These are phyloP conservation scores for Hydriomena furcata DNA, from an alignment of 2,888 invertebrate species.

Conservation along the genomic window DNA sequence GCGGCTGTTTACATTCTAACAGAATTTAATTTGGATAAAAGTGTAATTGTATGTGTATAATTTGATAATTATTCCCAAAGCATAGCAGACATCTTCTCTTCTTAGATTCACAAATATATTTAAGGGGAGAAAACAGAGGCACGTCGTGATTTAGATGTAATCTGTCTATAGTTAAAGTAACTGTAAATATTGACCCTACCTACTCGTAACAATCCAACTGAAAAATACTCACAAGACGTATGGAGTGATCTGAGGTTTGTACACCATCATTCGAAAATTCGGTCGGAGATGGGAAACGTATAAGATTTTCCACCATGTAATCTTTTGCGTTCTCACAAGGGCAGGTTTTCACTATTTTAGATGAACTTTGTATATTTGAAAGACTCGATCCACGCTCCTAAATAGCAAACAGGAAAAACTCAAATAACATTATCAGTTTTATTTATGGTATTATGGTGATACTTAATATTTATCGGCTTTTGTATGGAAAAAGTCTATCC, in stretches of 20 bases:
- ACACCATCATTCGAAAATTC: slow-evolving; percentile 4
- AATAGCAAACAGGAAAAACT: background rate
- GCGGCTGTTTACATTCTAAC: background rate
- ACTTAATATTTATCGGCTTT: too few species aligned
- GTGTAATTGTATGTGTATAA: too few species aligned
- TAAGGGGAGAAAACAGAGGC: too few species aligned
- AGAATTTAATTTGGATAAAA: background rate
- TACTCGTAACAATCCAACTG: background rate
- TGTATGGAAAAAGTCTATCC: too few species aligned
- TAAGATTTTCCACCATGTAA: slow-evolving; percentile 6
- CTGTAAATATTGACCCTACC: too few species aligned
- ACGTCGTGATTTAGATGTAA: too few species aligned
- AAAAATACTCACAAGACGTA: slow-evolving; percentile 53
- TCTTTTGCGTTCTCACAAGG: slow-evolving; percentile 10
- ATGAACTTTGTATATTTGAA: slow-evolving; percentile 14
- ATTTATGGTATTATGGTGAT: too few species aligned
- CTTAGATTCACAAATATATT: too few species aligned
- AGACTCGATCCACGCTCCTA: background rate
- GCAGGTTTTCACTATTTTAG: slow-evolving; percentile 7
- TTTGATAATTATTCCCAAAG: too few species aligned
- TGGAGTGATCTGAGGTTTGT: slow-evolving; percentile 63
- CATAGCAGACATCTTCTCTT: too few species aligned
- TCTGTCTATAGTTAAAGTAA: too few species aligned
- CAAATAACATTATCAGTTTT: background rate
- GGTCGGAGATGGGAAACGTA: background rate